phyloP scores from a whole-genome alignment of 1,140 invertebrate genomes.

The Hydropsyche tenuis region DNA sequence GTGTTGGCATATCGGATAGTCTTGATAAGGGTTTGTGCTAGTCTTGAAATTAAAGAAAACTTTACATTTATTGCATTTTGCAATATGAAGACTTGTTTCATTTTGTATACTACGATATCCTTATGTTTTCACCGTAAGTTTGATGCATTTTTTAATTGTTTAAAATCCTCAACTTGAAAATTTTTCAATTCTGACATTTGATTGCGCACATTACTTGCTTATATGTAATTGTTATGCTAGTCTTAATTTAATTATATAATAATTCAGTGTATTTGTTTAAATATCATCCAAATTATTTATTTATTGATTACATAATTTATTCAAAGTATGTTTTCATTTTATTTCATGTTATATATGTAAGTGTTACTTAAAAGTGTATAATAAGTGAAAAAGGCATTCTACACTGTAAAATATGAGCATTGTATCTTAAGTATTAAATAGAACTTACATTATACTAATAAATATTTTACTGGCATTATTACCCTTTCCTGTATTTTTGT shows the following conservation, averaged over 20 bases:
- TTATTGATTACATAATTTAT: not conserved
- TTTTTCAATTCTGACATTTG: no score
- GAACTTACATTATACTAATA: slow-evolving; percentile 32
- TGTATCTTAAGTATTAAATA: slow-evolving; percentile 35
- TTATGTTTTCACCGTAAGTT: not conserved
- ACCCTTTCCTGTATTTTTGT: not conserved
- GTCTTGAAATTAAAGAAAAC: not conserved
- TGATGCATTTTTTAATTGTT: no score
- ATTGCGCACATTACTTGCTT: no score
- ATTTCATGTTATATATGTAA: slow-evolving; percentile 23
- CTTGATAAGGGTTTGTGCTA: slow-evolving; percentile 4
- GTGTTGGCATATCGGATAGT: slow-evolving; percentile 21
- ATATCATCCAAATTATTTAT: no score
- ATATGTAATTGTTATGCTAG: no score
- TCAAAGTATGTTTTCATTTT: not conserved
- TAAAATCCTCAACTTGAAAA: no score
- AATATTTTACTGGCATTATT: not conserved
- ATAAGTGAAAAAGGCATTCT: slow-evolving; percentile 10
- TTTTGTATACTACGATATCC: not conserved
- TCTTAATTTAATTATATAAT: no score
- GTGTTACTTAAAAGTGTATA: slow-evolving; percentile 40
- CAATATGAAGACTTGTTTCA: no score
- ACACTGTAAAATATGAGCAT: slow-evolving; percentile 36
- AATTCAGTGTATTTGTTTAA: no score
- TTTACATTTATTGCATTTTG: no score